Evolutionary conservation across 2,113 vertebrate species (phyloP).

Genomic region (Eidolon helvum): DNA sequence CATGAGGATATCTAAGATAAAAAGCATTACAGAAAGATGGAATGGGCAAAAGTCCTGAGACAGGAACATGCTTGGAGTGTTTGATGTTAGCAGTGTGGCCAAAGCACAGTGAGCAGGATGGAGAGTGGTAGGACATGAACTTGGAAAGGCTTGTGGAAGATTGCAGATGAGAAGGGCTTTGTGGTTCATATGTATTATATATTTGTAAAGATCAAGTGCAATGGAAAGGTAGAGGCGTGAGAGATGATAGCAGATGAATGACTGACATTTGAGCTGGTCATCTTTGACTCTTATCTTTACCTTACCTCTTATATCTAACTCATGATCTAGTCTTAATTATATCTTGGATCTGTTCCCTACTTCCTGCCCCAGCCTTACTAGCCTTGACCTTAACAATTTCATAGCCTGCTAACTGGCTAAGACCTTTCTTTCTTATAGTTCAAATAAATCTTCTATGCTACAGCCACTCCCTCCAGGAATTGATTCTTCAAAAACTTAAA

Average conservation of each 20-base stretch:
- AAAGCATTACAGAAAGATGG: neutral
- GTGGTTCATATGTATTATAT: neutral
- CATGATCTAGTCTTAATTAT: neutral
- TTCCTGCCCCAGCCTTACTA: neutral
- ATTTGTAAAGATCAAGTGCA: neutral
- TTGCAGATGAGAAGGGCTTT: neutral
- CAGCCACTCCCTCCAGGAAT: neutral
- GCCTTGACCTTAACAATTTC: neutral
- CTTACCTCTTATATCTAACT: neutral
- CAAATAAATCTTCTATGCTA: neutral
- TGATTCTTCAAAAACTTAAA: neutral
- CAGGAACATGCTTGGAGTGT: too few species aligned
- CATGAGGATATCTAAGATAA: neutral
- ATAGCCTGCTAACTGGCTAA: neutral
- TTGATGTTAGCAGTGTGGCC: neutral
- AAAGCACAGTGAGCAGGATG: neutral
- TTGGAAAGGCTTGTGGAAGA: neutral
- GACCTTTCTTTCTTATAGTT: neutral
- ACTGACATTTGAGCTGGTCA: neutral
- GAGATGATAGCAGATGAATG: neutral
- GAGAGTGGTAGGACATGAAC: neutral
- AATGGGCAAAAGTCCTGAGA: neutral
- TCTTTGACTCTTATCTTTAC: neutral
- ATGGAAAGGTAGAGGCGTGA: neutral
- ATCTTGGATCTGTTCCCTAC: neutral